Percentiles rank a stretch among this genome's conserved stretches.
These are phyloP conservation scores for Gila orcuttii DNA, from an alignment of 2,113 vertebrate genomes.

Conservation along the genomic window DNA sequence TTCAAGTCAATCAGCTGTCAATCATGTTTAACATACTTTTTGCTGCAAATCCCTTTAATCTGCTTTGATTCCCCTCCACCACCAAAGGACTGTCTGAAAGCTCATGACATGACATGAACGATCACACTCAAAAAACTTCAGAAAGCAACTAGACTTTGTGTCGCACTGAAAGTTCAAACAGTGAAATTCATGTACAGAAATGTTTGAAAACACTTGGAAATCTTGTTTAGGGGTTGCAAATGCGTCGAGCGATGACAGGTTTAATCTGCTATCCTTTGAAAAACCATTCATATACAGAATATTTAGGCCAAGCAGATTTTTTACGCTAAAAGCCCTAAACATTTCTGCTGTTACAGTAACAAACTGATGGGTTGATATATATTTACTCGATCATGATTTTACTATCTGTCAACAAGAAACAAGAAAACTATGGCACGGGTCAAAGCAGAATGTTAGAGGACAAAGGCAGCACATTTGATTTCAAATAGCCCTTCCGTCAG, in stretches of 20 bases:
- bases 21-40: conserved; percentile 38
- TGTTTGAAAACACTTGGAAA: not conserved
- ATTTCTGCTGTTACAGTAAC: not conserved
- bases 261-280: conserved; percentile 25
- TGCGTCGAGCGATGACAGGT: not conserved
- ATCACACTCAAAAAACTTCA: conserved; percentile 34
- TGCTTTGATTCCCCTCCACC: conserved; percentile 22
- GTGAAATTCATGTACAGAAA: conserved; percentile 1
- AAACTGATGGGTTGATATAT: not conserved
- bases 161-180: conserved; percentile 21
- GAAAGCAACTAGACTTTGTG: conserved; percentile 28
- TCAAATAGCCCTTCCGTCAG: conserved; percentile 57
- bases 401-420: not conserved
- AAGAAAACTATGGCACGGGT: conserved; percentile 20
- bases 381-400: not conserved
- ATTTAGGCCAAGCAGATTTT: conserved; percentile 3
- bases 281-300: not conserved
- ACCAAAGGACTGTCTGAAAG: not conserved
- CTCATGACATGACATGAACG: conserved; percentile 11
- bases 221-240: not conserved
- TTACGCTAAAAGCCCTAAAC: not conserved
- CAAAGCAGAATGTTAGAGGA: conserved; percentile 43
- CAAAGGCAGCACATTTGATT: conserved; percentile 51
- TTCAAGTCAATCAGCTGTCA: not conserved
- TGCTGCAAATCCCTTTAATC: conserved; percentile 37